Evolutionary conservation across 2,113 vertebrate species (phyloP), one percentile per base, ranked within the genome.

Genomic region (Anoplopoma fimbria): DNA sequence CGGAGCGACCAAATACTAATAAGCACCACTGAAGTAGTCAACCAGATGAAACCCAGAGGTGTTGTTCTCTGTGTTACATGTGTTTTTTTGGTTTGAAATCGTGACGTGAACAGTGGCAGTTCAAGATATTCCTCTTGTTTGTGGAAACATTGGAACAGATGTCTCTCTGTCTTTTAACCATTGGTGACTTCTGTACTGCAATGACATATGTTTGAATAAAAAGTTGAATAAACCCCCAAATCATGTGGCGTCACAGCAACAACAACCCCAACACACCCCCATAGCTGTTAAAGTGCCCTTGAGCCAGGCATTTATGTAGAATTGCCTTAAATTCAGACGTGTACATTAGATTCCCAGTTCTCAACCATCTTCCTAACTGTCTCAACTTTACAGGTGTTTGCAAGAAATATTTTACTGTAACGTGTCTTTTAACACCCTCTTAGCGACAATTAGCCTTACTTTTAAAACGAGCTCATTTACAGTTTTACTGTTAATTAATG

Each of bases 31-130:
- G 25, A 83, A 42, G 60, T 60, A 67, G 76, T 74, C 36, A 70
- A 63, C 36, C 70, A 9, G 62, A 67, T 51, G 55, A 73, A 77
- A 61, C 73, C 69, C 69, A 36, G 55, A 69, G 31, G 40, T 40
- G 68, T 0, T 49, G 61, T 60, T 45, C n/a, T 29, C 21, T 27
- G 29, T 0, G 27, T 21, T 69, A 13, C 27, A 45, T 84, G 45
- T 57, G 51, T 63, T 55, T 34, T n/a, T 4, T 6, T 14, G 64
- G 42, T 42, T 38, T 29, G 42, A 55, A 61, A 45, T 65, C 23
- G 4, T 63, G 23, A 45, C 21, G 21, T 9, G 33, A 25, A 3
- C 19, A 61, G 31, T 27, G 36, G 23, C 27, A 51, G 53, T 23
- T 38, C 21, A 21, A n/a, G n/a, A n/a, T n/a, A n/a, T n/a, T n/a